Evolutionary conservation across 1,140 invertebrate species (phyloP).

Genomic region (Aphis gossypii): DNA sequence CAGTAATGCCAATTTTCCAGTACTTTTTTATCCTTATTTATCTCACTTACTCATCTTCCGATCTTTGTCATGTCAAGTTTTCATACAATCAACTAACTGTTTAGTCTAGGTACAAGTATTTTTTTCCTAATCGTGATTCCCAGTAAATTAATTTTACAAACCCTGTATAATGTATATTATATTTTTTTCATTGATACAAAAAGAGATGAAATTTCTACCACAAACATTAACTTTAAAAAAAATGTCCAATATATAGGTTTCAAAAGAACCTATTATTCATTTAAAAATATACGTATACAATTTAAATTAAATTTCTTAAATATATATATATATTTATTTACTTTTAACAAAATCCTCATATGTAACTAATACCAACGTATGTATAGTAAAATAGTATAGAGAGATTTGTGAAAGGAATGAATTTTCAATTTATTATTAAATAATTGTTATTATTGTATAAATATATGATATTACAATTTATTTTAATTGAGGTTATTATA

Average conservation of each 20-base stretch:
- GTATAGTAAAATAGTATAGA: not conserved
- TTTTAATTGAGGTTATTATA: not conserved
- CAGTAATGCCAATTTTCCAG: not conserved
- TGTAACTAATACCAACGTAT: not conserved
- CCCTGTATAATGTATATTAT: not conserved
- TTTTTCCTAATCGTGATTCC: not conserved
- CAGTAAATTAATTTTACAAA: not conserved
- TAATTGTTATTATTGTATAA: no score
- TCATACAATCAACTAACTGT: not conserved
- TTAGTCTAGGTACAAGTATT: not conserved
- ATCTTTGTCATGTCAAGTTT: not conserved
- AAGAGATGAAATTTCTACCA: not conserved
- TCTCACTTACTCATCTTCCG: not conserved
- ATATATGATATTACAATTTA: not conserved
- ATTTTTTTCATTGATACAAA: not conserved
- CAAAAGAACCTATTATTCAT: no score
- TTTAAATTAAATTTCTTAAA: not conserved
- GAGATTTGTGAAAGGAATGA: not conserved
- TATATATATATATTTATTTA: not conserved
- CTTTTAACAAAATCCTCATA: no score
- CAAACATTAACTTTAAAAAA: not conserved
- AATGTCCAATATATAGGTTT: no score
- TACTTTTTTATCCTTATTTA: not conserved
- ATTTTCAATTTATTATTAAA: not conserved
- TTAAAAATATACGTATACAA: no score